These are phyloP conservation scores for Larimichthys polyactis DNA, from an alignment of 2,113 vertebrate species.

Conservation along the genomic window DNA sequence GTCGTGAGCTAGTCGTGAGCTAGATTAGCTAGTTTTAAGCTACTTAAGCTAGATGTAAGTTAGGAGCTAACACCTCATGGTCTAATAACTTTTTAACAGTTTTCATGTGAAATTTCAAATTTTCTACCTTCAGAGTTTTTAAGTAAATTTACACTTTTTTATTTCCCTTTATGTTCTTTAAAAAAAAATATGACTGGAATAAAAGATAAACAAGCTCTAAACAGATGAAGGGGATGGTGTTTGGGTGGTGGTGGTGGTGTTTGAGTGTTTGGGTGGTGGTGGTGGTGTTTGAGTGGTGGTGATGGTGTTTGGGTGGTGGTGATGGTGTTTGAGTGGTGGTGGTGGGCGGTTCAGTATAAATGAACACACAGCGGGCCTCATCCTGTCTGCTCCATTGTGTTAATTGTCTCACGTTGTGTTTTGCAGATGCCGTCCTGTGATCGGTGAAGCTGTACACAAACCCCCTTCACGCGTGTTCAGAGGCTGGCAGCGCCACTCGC, in stretches of 20 bases:
- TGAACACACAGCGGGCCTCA: constrained; percentile 43
- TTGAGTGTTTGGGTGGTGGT: too few relatives aligned
- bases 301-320: neutral
- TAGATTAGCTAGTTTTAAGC: too few relatives aligned
- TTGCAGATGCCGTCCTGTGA: constrained; percentile 26
- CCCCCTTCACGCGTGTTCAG: constrained; percentile 5
- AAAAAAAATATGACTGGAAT: neutral
- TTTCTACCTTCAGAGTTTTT: too few relatives aligned
- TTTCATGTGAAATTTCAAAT: too few relatives aligned
- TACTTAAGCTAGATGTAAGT: too few relatives aligned
- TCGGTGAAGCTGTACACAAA: constrained; percentile 4
- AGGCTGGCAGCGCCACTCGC: constrained; percentile 42
- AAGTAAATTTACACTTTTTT: neutral
- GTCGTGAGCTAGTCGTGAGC: too few relatives aligned
- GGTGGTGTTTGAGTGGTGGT: too few relatives aligned
- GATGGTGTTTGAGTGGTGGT: neutral
- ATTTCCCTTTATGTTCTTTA: neutral
- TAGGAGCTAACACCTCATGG: too few relatives aligned
- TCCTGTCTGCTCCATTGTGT: constrained; percentile 47
- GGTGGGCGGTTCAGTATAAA: neutral
- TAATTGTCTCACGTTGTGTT: constrained; percentile 27
- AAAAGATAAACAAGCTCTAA: neutral
- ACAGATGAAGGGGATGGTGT: neutral
- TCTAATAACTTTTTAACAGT: too few relatives aligned
- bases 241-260: too few relatives aligned